Evolutionary conservation across 37 sponge, comb jelly and placozoan genomes (phyloP).

Genomic region (Spongia lamella): DNA sequence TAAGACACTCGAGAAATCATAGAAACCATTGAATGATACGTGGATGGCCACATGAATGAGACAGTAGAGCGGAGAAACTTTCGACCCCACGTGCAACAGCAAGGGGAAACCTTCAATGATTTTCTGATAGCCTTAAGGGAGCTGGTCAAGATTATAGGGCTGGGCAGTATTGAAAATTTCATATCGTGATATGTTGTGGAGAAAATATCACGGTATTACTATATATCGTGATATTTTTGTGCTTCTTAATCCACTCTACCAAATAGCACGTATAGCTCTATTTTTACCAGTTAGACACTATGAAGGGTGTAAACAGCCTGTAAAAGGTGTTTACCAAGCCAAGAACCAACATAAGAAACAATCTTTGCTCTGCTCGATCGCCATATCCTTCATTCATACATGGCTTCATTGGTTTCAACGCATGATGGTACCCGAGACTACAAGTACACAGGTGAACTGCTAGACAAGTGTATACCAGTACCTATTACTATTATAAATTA

Average conservation of each 20-base stretch:
- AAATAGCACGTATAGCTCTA: background rate
- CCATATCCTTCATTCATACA: no score
- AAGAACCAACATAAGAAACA: slow-evolving; percentile 18
- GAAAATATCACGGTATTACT: slow-evolving; percentile 27
- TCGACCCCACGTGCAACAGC: no score
- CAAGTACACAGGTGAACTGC: no score
- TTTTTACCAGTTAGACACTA: no score
- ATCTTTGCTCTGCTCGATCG: no score
- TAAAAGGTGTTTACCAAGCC: no score
- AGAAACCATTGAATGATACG: slow-evolving; percentile 15
- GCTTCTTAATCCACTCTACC: slow-evolving; percentile 8
- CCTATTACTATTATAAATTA: no score
- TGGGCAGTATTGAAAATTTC: slow-evolving; percentile 13
- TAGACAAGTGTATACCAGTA: no score
- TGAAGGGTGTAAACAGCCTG: slow-evolving; percentile 12
- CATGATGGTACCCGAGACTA: no score
- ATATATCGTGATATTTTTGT: slow-evolving; percentile 2
- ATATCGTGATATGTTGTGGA: slow-evolving; percentile 6
- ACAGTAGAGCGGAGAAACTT: no score
- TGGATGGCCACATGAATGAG: no score
- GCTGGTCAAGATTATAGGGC: slow-evolving; percentile 15
- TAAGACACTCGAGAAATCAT: background rate
- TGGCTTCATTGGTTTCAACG: no score
- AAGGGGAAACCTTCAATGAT: slow-evolving; percentile 22
- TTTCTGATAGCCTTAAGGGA: slow-evolving; percentile 1